Base-by-base conservation (phyloP, 2,113 vertebrate species). In the Sminthopsis crassicaudata region DNA sequence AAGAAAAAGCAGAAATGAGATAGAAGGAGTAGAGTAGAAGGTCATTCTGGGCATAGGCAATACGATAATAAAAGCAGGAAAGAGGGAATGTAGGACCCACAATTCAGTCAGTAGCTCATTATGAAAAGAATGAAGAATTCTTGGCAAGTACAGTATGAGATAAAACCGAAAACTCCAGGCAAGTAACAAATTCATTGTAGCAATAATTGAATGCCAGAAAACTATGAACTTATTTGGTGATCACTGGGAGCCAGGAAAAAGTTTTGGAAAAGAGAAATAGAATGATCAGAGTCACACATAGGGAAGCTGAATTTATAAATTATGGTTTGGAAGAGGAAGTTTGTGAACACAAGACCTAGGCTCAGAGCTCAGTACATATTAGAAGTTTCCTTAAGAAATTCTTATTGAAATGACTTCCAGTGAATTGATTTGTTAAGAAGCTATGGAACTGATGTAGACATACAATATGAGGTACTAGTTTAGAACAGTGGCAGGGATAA, bases 241-340 rank as follows among this genome's bases (percentile, higher is more conserved):
- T 91, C 10, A 42, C 7, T 55, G 46, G 76, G 14, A 94, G 2
- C 2, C 93, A 95, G 89, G 96, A 94, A 94, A 22, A 88, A 94
- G 6, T 94, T 93, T 6, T 92, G 51, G 46, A 51, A 46, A 53
- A 48, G 48, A 95, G 96, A 94, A 90, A 89, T 93, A n/a, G 36
- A n/a, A 76, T 19, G 67, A 95, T 93, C 46, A 60, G 95, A 90
- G 88, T 94, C 7, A 4, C 67, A 60, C 57, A 23, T 92, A 93
- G 89, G 53, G 94, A 95, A 92, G 55, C 14, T 89, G 76, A 67
- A 46, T 94, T 96, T 96, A 90, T 55, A 94, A 92, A 90, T 84
- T 95, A 60, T n/a, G 60, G 60, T 46, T 23, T 8, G 55, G 92
- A 90, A 96, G 52, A 52, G 12, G 10, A 89, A 51, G 93, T 23